Evolutionary conservation across 2,888 invertebrate species (phyloP).

Genomic region (Perdita meconis): DNA sequence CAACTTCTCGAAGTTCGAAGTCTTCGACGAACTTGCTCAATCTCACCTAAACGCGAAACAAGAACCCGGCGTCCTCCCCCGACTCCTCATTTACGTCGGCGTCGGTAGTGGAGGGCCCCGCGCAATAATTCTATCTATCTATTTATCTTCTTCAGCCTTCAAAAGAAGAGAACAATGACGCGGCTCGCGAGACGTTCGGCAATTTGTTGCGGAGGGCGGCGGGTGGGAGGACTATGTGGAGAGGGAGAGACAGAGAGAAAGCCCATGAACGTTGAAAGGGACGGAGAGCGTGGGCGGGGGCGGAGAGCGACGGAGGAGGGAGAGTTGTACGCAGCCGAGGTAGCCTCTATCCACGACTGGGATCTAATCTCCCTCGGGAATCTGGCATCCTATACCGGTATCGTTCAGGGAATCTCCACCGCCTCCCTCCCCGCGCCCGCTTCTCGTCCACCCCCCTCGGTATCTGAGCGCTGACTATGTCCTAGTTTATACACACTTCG

Average conservation of each 20-base stretch:
- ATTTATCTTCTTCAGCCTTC: constrained; percentile 64
- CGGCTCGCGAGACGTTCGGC: constrained; percentile 71
- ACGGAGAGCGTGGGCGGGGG: constrained; percentile 2
- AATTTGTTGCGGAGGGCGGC: constrained; percentile 73
- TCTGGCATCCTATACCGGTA: constrained; percentile 83
- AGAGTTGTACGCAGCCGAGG: constrained; percentile 76
- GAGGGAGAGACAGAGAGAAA: too few species aligned
- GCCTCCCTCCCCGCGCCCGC: constrained; percentile 51
- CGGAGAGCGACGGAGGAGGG: constrained; percentile 47
- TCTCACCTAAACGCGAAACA: constrained; percentile 42
- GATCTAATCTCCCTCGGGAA: constrained; percentile 82
- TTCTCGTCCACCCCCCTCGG: constrained; percentile 34
- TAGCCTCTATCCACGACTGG: constrained; percentile 76
- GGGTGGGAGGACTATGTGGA: constrained; percentile 16
- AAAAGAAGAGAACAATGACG: constrained; percentile 70
- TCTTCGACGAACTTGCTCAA: too few species aligned
- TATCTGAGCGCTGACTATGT: constrained; percentile 73
- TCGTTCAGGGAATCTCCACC: constrained; percentile 78
- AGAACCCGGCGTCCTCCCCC: constrained; percentile 3
- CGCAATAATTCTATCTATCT: constrained; percentile 65
- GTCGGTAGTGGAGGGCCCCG: constrained; percentile 32
- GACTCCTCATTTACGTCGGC: constrained; percentile 59
- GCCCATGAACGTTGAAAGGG: constrained; percentile 51
- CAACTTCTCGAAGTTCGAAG: too few species aligned
- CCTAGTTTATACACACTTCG: constrained; percentile 82